Base-by-base conservation (phyloP, 2,797 vertebrate species). In the Pipistrellus kuhlii region DNA sequence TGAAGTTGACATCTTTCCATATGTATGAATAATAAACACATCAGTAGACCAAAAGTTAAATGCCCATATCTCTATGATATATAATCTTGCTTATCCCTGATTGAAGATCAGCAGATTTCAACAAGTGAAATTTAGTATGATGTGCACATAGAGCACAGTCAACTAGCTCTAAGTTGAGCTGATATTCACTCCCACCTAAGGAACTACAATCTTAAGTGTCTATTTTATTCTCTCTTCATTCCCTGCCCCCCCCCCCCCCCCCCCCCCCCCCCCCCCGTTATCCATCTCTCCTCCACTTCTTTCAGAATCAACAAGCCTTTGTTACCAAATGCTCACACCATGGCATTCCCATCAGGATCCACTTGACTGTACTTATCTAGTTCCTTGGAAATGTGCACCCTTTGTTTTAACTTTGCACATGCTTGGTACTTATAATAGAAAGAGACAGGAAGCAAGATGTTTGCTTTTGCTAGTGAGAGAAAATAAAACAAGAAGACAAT, bases 401-500 rank as follows among this genome's bases (percentile, higher is more conserved):
- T 96, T 96, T 97, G 89, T 97, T 96, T 96, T 95, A 94, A 66
- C 81, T 93, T 89, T 95, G 94, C 72, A 93, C 90, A 87, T 88
- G 85, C 85, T 95, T 87, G 75, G 85, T 90, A 82, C 93, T 93
- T 92, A 94, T 59, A 94, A 95, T 90, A 91, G 95, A 93, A 96
- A 86, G 90, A 96, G 94, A 96, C 57, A 90, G 86, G 93, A 92
- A 95, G 84, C 72, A 92, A 95, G 93, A 95, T 97, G 95, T 96
- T 97, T 97, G 94, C 94, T 95, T 96, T 96, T 95, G 75, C 75
- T 94, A 83, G 95, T 84, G 85, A 93, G 82, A 96, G 84, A 96
- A 96, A 96, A 97, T 95, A 97, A 96, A 95, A 93, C 92, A 95
- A 94, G 96, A 94, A 91, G 95, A 96, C 93, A 97, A 81, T 97